phyloP scores from a whole-genome alignment of 2,888 invertebrate genomes.

The Tenthredo notha region DNA sequence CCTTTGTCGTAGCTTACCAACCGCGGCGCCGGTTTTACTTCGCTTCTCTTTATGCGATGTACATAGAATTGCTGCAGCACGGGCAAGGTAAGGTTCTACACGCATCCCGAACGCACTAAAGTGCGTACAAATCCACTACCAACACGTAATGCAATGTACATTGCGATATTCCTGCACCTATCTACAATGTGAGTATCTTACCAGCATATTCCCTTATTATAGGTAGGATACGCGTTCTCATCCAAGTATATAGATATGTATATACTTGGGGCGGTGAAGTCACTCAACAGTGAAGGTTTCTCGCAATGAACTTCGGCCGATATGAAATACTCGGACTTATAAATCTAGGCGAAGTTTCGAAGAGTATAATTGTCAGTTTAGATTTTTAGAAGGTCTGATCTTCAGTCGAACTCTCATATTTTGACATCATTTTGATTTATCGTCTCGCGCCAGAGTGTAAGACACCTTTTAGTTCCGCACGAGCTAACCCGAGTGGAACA shows the following conservation, averaged over 20 bases:
- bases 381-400: not conserved
- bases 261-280: not conserved
- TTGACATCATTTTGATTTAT: conserved; percentile 47
- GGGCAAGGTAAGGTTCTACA: not conserved
- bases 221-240: conserved; percentile 9
- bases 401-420: not conserved
- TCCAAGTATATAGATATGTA: not conserved
- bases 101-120: conserved; percentile 5
- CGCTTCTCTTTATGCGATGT: conserved; percentile 1
- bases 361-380: not conserved
- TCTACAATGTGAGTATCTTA: conserved; percentile 28
- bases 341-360: not conserved
- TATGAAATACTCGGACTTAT: not conserved
- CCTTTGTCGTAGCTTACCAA: conserved; percentile 77
- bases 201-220: not conserved
- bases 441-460: not conserved
- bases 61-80: not conserved
- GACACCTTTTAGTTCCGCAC: conserved; percentile 47
- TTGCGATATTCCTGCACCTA: not conserved
- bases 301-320: not conserved
- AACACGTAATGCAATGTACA: not conserved
- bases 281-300: conserved; percentile 45
- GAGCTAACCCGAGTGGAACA: conserved; percentile 44
- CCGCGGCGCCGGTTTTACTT: conserved; percentile 72
- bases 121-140: conserved; percentile 1